These are phyloP conservation scores for Epistrophella euchroma DNA, from an alignment of 2,888 invertebrate species.

Conservation along the genomic window DNA sequence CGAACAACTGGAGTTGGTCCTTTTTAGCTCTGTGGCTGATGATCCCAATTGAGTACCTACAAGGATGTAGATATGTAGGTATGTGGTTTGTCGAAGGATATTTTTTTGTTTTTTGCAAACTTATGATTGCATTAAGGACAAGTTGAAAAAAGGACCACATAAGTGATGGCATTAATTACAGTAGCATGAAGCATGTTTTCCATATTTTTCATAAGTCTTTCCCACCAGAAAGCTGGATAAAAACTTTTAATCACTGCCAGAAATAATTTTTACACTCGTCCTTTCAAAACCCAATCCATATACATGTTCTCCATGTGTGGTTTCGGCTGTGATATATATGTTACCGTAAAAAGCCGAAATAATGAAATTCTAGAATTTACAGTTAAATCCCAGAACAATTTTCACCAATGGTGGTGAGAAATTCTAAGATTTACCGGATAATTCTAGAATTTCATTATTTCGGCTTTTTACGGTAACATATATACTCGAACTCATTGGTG, in stretches of 20 bases:
- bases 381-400: too few relatives aligned
- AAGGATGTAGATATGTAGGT: not conserved
- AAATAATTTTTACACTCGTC: constrained; percentile 71
- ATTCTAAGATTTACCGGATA: too few relatives aligned
- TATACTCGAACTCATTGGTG: constrained; percentile 14
- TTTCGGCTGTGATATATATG: constrained; percentile 1
- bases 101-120: not conserved
- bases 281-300: constrained; percentile 1
- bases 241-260: constrained; percentile 78
- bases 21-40: constrained; percentile 51
- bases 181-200: constrained; percentile 51
- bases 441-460: too few relatives aligned
- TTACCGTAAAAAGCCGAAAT: too few relatives aligned
- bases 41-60: constrained; percentile 53
- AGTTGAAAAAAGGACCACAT: constrained; percentile 70
- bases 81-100: constrained; percentile 27
- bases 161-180: constrained; percentile 72
- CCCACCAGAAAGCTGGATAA: constrained; percentile 32
- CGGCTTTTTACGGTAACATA: too few relatives aligned
- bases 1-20: constrained; percentile 61
- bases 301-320: not conserved
- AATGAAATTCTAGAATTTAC: too few relatives aligned
- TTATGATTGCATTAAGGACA: constrained; percentile 48
- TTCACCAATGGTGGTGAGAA: too few relatives aligned
- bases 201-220: constrained; percentile 28